phyloP scores from a whole-genome alignment of 37 sponge, comb jelly and placozoan genomes.

The Chondrosia reniformis region DNA sequence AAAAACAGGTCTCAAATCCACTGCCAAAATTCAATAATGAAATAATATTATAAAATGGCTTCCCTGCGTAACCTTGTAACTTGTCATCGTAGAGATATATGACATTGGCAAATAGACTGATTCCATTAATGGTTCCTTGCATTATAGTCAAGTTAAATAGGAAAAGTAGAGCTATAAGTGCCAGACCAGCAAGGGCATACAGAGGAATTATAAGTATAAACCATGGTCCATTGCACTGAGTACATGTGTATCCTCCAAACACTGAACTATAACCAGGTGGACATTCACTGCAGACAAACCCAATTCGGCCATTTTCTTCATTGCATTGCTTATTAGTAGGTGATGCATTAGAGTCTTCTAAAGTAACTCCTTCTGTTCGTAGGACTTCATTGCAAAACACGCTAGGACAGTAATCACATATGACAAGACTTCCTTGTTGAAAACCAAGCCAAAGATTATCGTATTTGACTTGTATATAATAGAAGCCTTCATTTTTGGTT shows the following conservation, averaged over 20 bases:
- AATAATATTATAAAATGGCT: background rate
- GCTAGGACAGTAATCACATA: background rate
- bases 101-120: slow-evolving; percentile 47
- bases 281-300: slow-evolving; percentile 48
- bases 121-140: slow-evolving; percentile 34
- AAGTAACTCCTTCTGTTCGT: background rate
- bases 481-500: too few relatives aligned
- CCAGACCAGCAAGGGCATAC: slow-evolving; percentile 18
- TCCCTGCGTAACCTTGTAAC: background rate
- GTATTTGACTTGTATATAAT: too few relatives aligned
- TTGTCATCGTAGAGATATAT: background rate
- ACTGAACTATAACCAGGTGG: slow-evolving; percentile 17
- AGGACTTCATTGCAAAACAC: background rate
- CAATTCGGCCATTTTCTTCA: background rate
- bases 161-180: slow-evolving; percentile 29
- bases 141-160: slow-evolving; percentile 26
- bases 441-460: slow-evolving; percentile 16
- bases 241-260: slow-evolving; percentile 23
- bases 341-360: background rate
- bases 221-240: slow-evolving; percentile 14
- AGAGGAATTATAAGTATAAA: slow-evolving; percentile 10
- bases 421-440: background rate
- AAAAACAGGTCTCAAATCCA: slow-evolving; percentile 2
- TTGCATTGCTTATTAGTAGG: background rate
- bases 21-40: background rate